These are phyloP conservation scores for Brachionus asplanchnoidis DNA, from an alignment of 1,140 invertebrate species.

Conservation along the genomic window DNA sequence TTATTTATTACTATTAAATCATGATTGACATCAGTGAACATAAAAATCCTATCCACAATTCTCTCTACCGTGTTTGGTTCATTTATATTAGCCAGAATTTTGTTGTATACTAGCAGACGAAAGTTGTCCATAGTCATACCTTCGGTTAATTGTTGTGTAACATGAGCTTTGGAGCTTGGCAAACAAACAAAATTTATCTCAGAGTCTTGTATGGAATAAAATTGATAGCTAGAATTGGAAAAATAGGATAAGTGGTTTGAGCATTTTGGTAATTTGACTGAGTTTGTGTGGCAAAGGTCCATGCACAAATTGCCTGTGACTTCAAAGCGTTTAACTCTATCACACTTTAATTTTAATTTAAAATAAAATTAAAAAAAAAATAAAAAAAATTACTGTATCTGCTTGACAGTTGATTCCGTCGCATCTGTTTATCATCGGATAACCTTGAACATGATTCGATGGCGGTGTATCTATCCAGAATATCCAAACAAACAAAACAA, in stretches of 20 bases:
- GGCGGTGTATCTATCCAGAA: neutral
- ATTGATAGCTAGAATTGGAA: neutral
- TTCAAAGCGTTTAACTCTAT: neutral
- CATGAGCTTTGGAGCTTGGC: neutral
- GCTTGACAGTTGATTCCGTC: neutral
- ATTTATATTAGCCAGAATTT: neutral
- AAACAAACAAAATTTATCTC: slow-evolving; percentile 1
- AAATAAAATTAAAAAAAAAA: neutral
- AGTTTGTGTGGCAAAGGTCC: neutral
- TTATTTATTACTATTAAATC: neutral
- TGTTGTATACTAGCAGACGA: neutral
- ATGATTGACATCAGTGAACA: slow-evolving; percentile 14
- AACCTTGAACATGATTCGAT: neutral
- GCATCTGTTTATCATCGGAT: neutral
- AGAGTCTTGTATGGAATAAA: neutral
- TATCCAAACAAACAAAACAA: neutral
- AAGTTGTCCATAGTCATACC: neutral
- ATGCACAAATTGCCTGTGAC: slow-evolving; percentile 7
- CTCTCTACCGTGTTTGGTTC: neutral
- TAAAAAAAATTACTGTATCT: neutral
- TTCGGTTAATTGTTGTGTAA: neutral
- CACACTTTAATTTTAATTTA: neutral
- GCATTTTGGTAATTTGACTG: neutral
- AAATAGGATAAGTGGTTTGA: slow-evolving; percentile 17
- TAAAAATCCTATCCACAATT: neutral